Base-by-base conservation (phyloP, 2,888 invertebrate species). In the Corbicula japonica region DNA sequence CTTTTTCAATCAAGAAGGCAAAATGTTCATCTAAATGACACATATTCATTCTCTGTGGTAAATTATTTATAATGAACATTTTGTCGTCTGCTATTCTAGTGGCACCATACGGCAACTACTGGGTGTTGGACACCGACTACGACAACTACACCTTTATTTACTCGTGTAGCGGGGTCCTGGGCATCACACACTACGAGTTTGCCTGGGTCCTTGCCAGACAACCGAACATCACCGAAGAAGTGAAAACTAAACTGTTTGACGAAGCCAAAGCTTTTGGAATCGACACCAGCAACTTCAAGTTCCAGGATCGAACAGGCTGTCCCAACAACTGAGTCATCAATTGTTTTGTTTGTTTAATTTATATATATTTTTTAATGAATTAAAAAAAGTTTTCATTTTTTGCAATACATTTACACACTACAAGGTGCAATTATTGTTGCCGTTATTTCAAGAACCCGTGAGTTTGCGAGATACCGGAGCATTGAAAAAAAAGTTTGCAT, bases 121-220 rank as follows among this genome's bases (percentile, higher is more conserved):
- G 87, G 86, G 87, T 89, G 6, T n/a, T 89, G 5, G 87, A 87
- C 46, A 89, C 88, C 0, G 87, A 89, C 65, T 89, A 89, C 54
- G 73, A 75, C 21, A 79, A 78, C 68, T 88, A 89, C 46, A 83
- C 88, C 0, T 72, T 87, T 3, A 85, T 89, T 54, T 89, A 84
- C 71, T 86, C 88, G n/a, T 89, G 88, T 48, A 82, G 80, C 10
- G 52, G 68, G 15, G 76, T 89, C 10, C 65, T 82, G 0, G 79
- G 83, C 12, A 21, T 87, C 26, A 84, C 85, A 18, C 87, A 89
- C 70, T 85, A 78, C 68, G 86, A 89, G 76, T 88, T 87, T 68
- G 87, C 84, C 18, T 89, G 87, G 87, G 86, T 89, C 38, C 78
- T 89, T 15, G 73, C 86, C 6, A 66, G 88, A 63, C 75, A 83